Percentiles rank a stretch among this genome's conserved stretches.
Evolutionary conservation across 1,140 invertebrate species (phyloP).

Genomic region (Babylonia areolata): DNA sequence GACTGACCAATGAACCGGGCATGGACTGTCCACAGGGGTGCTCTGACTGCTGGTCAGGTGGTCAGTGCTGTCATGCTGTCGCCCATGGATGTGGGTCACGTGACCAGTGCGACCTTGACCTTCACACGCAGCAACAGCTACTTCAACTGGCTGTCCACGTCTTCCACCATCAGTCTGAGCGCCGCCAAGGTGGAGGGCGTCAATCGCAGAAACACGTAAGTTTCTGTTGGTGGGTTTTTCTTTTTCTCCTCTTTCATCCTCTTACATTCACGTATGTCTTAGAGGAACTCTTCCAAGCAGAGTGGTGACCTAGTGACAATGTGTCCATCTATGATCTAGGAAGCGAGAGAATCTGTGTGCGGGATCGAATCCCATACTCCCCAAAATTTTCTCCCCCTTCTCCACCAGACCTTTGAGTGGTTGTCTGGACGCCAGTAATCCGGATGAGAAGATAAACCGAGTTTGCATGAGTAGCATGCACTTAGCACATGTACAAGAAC

Average conservation of each 20-base stretch:
- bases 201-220: constrained; percentile 21
- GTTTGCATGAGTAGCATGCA: too few species aligned
- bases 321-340: not conserved
- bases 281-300: too few species aligned
- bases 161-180: not conserved
- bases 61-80: constrained; percentile 14
- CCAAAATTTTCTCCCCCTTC: too few species aligned
- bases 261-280: too few species aligned
- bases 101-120: constrained; percentile 14
- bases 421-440: too few species aligned
- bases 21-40: not conserved
- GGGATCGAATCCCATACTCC: too few species aligned
- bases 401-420: too few species aligned
- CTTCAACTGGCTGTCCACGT: constrained; percentile 15
- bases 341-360: not conserved
- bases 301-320: too few species aligned
- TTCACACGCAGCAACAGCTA: not conserved
- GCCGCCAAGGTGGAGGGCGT: not conserved
- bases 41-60: not conserved
- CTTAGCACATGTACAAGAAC: too few species aligned
- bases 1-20: too few species aligned
- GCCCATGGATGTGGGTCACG: constrained; percentile 18
- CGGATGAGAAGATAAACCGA: too few species aligned
- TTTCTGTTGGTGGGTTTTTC: too few species aligned
- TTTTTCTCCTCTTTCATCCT: not conserved